Percentiles rank a stretch among this genome's conserved stretches.
phyloP scores from a whole-genome alignment of 1,140 invertebrate species.

The Yoshiicerus persimilis region DNA sequence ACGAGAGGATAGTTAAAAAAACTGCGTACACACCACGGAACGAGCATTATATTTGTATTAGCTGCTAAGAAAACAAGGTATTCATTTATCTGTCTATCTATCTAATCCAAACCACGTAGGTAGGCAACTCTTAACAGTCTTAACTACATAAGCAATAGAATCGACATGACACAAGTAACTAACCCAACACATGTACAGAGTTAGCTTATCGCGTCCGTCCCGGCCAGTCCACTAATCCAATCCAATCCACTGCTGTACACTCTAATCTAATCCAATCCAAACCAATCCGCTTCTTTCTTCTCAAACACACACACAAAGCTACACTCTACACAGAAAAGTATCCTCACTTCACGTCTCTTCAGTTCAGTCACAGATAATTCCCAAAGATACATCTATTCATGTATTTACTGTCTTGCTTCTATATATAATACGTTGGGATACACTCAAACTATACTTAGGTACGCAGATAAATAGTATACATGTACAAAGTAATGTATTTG shows the following conservation, averaged over 20 bases:
- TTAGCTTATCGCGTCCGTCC: not conserved
- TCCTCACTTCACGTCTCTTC: not conserved
- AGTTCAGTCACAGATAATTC: not conserved
- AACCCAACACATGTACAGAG: conserved; percentile 7
- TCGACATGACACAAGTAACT: conserved; percentile 7
- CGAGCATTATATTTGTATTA: not conserved
- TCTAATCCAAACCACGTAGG: conserved; percentile 21
- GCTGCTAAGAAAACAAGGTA: not conserved
- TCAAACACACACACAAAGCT: not conserved
- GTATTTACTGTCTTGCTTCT: not conserved
- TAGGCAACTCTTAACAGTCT: not conserved
- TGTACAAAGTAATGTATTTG: not conserved
- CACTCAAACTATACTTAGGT: too few relatives aligned
- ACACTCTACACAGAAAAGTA: not conserved
- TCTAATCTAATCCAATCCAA: not conserved
- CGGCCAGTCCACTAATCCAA: not conserved
- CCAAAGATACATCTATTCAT: not conserved
- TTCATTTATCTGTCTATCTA: conserved; percentile 15
- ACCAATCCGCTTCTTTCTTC: not conserved
- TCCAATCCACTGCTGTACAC: not conserved
- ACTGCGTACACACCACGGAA: not conserved
- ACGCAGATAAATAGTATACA: not conserved
- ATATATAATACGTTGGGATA: too few relatives aligned
- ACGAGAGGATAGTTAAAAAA: not conserved
- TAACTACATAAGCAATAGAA: conserved; percentile 17